phyloP scores from a whole-genome alignment of 2,113 vertebrate species.

The Plestiodon gilberti region DNA sequence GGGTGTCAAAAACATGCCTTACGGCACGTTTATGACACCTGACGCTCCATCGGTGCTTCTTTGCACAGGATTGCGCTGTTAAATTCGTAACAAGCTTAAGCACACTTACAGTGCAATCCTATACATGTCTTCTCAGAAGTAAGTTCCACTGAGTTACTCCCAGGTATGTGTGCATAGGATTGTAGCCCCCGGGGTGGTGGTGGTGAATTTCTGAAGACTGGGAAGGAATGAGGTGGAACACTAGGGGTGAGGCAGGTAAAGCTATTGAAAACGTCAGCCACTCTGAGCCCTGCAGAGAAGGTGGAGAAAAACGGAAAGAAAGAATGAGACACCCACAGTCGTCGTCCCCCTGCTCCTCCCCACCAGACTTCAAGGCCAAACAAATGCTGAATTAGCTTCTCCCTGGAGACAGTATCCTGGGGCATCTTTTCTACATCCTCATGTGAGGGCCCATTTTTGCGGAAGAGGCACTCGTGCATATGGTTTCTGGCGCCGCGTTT shows the following conservation, averaged over 20 bases:
- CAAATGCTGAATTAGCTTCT: background rate
- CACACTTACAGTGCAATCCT: too few species aligned
- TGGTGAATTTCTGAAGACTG: background rate
- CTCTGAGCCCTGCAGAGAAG: background rate
- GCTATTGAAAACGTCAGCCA: background rate
- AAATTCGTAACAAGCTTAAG: too few species aligned
- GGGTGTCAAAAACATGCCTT: too few species aligned
- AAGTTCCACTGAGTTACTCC: too few species aligned
- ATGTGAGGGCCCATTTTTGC: fast-evolving
- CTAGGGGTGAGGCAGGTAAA: too few species aligned
- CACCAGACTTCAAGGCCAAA: fast-evolving
- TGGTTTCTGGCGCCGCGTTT: background rate
- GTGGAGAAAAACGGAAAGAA: background rate
- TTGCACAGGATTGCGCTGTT: too few species aligned
- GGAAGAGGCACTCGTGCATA: background rate
- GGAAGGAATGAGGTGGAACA: background rate
- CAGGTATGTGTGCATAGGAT: too few species aligned
- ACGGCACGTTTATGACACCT: too few species aligned
- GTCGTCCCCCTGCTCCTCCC: background rate
- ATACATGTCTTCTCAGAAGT: too few species aligned
- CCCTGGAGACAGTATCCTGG: background rate
- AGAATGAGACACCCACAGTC: background rate
- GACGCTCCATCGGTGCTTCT: too few species aligned
- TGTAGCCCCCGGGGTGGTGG: too few species aligned
- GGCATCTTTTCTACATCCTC: fast-evolving